Base-by-base conservation (phyloP, 2,797 vertebrate species). In the Myotis myotis region DNA sequence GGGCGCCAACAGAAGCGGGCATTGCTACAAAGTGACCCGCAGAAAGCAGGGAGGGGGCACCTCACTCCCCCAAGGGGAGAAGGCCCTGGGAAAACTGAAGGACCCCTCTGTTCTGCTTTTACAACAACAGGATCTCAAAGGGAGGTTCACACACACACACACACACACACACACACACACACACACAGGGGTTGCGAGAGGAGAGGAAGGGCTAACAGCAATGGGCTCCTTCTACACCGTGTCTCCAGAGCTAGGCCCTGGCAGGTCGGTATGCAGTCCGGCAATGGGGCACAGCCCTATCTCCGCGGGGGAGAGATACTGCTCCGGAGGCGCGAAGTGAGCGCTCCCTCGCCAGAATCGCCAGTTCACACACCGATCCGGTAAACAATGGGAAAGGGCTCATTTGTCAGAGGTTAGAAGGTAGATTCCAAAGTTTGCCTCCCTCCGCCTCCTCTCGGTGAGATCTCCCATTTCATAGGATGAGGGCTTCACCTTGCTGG, bases 391-490 rank as follows among this genome's bases (percentile, higher is more conserved):
- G 60, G 11, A 94, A 93, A 49, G 0, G 28, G 47, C 81, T 96
- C 79, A 28, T 87, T 91, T 86, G 93, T 94, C 89, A 95, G 91
- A 89, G 84, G 87, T 93, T 96, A 80, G 72, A 95, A 94, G 88
- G 92, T 80, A 91, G 88, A 96, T 71, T 93, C 68, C 62, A 84
- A 96, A 95, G 85, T 95, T 95, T 70, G 80, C 55, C 36, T 88
- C 71, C 90, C 83, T 88, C 94, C 84, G 36, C 85, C 96, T 97
- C 76, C 86, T 66, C 51, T 23, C 7, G 20, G 64, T 62, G 93
- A 96, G 95, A 96, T 78, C 94, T 96, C 80, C 55, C 49, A 72
- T 95, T 96, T 96, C 95, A 94, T 94, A 96, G 93, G 82, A 92
- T 76, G 87, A 90, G 64, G 95, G 93, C 90, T 84, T 94, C 19